Evolutionary conservation across 2,888 invertebrate genomes (phyloP), one percentile per base, ranked within the genome.

Genomic region (Amiota communis): DNA sequence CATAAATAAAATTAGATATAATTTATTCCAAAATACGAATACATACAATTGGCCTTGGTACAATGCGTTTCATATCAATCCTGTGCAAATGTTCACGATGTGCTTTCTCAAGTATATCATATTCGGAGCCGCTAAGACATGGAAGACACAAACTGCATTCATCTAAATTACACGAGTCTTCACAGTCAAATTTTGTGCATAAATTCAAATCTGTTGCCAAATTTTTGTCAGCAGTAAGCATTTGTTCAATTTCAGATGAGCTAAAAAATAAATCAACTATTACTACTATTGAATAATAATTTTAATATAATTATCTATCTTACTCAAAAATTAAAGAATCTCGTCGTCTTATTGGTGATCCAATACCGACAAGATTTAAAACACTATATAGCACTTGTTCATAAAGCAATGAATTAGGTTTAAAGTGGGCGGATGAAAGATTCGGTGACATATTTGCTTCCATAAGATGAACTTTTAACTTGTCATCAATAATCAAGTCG

Each of bases 401-500:
- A 85, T 98, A 99, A 0, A 99, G 90, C 47, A 96, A 89, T 76
- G 93, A 92, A 89, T 99, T 99, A 0, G 93, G 95, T n/a, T 95
- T 93, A 88, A 94, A 98, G 90, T 98, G 98, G 0, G 95, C 95
- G 0, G 98, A 97, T 0, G 97, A 97, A 74, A 99, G 91, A 91
- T 99, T 99, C 0, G 99, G 99, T 13, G 98, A 98, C 99, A 99
- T 98, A 87, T 99, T 99, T 0, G 97, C 98, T 91, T 99, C 99
- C 93, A 99, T 94, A 8, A 98, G 91, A 84, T 93, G 95, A 0
- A 98, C 95, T 68, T 94, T 95, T 0, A 98, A 88, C 71, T 97
- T 91, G 79, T 96, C 95, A 87, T 98, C 97, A 2, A 98, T 91
- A 0, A 97, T 94, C 87, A 99, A 94, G 89, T 99, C 99, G 87